Base-by-base conservation (phyloP, 2,888 invertebrate species). In the Caenorhabditis uteleia region DNA sequence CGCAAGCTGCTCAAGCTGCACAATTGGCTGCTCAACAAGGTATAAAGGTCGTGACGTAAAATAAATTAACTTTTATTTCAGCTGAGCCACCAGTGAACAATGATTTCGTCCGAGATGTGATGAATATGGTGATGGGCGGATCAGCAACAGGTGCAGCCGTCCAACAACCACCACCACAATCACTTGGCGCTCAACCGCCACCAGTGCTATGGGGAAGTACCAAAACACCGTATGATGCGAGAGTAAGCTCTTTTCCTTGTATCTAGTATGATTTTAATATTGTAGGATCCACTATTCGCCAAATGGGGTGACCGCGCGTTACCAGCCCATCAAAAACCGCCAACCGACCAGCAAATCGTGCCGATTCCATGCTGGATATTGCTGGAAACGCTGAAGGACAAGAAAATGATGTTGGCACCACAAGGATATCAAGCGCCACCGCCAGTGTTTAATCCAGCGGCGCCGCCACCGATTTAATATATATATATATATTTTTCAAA, bases 181-280 rank as follows among this genome's bases (percentile, higher is more conserved):
- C 51, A 4, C 45, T 33, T 6, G 36, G 36, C 7, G 44, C 36
- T 3, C 39, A 31, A 3, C 57, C 74, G 2, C 70, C 73, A 16
- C 75, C 74, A 3, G 60, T 54, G 20, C 51, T 79, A 2, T 79
- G 79, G 79, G 79, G 79, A 33, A 66, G 56, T 33, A 59, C 58
- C 4, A 75, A 75, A 23, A 50, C 68, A 2, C 23, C 12, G 16
- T 78, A 74, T 34, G 70, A 65, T 48, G 36, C 44, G 10, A 61
- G 55, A 39, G 74, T 64, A 36, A 33, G 47, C 40, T 54, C 16
- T 29, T 44, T 26, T n/a, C n/a, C n/a, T 10, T 16, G 44, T 23
- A 14, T 38, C 16, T 6, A 14, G 10, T 6, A 20, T 6, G 18
- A 6, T 26, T 39, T 36, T 40, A 14, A 26, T 16, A 25, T 25